Evolutionary conservation across 1,140 invertebrate genomes (phyloP), one percentile per base, ranked within the genome.

Genomic region (Euwallacea similis): DNA sequence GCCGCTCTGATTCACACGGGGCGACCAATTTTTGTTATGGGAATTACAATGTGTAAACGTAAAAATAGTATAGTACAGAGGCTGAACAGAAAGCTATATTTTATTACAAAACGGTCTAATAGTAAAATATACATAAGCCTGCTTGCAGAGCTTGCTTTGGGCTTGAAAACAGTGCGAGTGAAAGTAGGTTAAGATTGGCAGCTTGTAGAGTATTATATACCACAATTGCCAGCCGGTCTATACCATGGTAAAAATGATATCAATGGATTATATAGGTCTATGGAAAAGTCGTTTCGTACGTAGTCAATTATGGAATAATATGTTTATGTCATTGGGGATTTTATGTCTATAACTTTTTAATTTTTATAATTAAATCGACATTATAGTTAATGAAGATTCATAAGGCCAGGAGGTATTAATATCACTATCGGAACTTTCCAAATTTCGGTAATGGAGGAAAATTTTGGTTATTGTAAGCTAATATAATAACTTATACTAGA

Each of bases 121-220:
- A 41, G 53, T 56, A 42, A 2, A 33, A 33, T 33, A 33, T 33
- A 33, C 21, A 33, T 33, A 33, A 33, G 21, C 21, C 21, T 33
- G 21, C 21, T 33, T 33, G 21, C 1, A 33, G 1, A 33, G 21
- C 21, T 33, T 33, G 56, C 21, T 62, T n/a, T 21, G n/a, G 53
- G 64, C 15, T 66, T 55, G 33, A 44, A n/a, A 66, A 66, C 62
- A 64, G n/a, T 58, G 64, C 64, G 44, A 66, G 64, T 66, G 64
- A 66, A 66, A 66, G 64, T 66, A 66, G 64, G 64, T 66, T 66
- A 66, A 66, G 55, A 66, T 58, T 58, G 64, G 64, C 64, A 46
- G 46, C 47, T 65, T 33, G 62, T 53, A 33, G 21, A 33, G 21
- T 33, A 33, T 33, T 33, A 11, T 66, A 42, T 66, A 58, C 64